Evolutionary conservation across 1,140 invertebrate species (phyloP).

Genomic region (Coptotermes formosanus): DNA sequence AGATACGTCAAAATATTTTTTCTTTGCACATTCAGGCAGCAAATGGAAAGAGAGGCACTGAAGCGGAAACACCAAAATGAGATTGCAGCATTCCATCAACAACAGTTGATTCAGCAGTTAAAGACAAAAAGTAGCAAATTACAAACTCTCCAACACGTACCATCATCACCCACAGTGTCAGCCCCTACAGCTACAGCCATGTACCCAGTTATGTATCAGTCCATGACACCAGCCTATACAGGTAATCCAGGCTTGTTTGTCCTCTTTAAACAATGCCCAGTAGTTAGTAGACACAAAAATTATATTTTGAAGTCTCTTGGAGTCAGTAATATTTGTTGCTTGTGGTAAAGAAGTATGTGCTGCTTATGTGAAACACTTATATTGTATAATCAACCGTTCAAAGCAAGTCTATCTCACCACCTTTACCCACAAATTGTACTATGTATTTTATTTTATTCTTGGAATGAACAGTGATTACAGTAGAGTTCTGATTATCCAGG

Average conservation of each 20-base stretch:
- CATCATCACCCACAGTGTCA: background rate
- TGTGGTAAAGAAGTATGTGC: too few species aligned
- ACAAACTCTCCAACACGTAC: background rate
- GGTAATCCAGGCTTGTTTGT: slow-evolving; percentile 35
- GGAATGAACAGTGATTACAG: too few species aligned
- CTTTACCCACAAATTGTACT: too few species aligned
- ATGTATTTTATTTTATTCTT: too few species aligned
- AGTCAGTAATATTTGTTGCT: too few species aligned
- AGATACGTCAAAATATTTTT: background rate
- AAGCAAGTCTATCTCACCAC: too few species aligned
- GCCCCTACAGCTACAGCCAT: slow-evolving; percentile 36
- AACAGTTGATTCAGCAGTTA: slow-evolving; percentile 48
- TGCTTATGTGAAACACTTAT: too few species aligned
- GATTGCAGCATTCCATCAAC: slow-evolving; percentile 49
- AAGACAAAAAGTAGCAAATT: background rate
- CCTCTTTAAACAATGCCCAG: too few species aligned
- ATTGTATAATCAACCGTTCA: too few species aligned
- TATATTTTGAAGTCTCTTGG: too few species aligned
- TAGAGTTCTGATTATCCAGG: too few species aligned
- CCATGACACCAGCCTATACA: slow-evolving; percentile 43
- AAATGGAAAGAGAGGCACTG: slow-evolving; percentile 48
- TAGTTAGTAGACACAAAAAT: too few species aligned
- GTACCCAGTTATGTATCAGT: slow-evolving; percentile 49
- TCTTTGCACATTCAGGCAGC: slow-evolving; percentile 44
- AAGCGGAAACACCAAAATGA: slow-evolving; percentile 50